Conservation (phyloP, 1,140 invertebrate species). For the Panulirus ornatus region DNA sequence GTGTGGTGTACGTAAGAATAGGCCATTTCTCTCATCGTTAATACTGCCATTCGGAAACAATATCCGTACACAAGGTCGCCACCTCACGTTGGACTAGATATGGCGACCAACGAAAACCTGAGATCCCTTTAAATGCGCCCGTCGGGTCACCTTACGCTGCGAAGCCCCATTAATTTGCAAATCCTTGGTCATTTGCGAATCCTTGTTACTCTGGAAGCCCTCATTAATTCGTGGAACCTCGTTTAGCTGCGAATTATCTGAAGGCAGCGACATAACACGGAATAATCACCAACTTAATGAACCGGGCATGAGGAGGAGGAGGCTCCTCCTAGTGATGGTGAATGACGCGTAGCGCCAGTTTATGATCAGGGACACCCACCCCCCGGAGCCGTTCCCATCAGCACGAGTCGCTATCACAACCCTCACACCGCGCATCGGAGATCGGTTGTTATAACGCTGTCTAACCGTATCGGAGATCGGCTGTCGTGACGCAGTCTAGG, state of each 20-base stretch:
- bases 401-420: not conserved
- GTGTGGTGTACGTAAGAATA: too few relatives aligned
- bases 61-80: not conserved
- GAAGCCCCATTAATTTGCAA: constrained; percentile 56
- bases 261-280: constrained; percentile 44
- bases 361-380: too few relatives aligned
- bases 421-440: too few relatives aligned
- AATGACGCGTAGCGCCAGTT: not conserved
- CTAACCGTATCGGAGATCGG: too few relatives aligned
- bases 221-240: constrained; percentile 53
- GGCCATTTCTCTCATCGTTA: too few relatives aligned
- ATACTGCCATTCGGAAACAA: not conserved
- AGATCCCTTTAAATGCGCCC: constrained; percentile 2
- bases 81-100: not conserved
- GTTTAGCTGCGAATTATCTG: constrained; percentile 49
- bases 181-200: constrained; percentile 55
- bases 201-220: constrained; percentile 45
- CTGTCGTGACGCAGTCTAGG: too few relatives aligned
- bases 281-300: constrained; percentile 44
- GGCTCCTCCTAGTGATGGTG: not conserved
- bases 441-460: too few relatives aligned
- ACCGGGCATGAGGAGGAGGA: constrained; percentile 11
- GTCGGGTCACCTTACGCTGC: constrained; percentile 30
- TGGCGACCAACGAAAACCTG: not conserved
- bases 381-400: not conserved